Evolutionary conservation across 2,888 invertebrate species (phyloP), one percentile per base, ranked within the genome.

Genomic region (Leucophora obtusa): DNA sequence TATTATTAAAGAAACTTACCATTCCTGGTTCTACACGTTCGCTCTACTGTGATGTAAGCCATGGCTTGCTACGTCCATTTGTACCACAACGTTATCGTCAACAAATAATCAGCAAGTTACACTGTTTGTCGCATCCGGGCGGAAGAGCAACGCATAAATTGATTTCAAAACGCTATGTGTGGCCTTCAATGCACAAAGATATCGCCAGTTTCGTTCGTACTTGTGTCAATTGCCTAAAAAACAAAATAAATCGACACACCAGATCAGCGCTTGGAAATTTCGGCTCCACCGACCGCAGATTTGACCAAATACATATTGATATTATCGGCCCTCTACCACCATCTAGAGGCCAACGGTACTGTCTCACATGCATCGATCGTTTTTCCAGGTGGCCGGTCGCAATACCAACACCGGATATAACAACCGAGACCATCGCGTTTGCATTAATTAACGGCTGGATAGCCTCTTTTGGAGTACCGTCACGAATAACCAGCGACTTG

Each of bases 171-270:
- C 68, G 63, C 9, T 82, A 58, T 15, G 68, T 83, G 3, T 83
- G 82, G 82, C 83, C 82, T 1, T 56, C 58, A 5, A 83, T 83
- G 78, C 77, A 71, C 4, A 59, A 62, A 10, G 78, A 82, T 38
- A 38, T 80, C 0, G 11, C 10, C 0, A 51, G 50, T 3, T 82
- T 77, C 65, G 68, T 75, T 1, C 69, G 59, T 9, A 53, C 35
- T 1, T 82, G 82, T 15, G 2, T 79, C 2, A 21, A n/a, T 9
- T 83, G 78, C 14, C 77, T 78, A 63, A 47, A 38, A 53, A 78
- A 69, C 9, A 82, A 80, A 47, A 21, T 79, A n/a, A n/a, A n/a
- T n/a, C n/a, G n/a, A 5, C 33, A 54, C 10, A 21, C 21, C 4
- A 21, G 4, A 21, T 21, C 21, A 3, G 2, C 21, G 4, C 21